Evolutionary conservation across 2,797 vertebrate species (phyloP).

Genomic region (Sciurus vulgaris): DNA sequence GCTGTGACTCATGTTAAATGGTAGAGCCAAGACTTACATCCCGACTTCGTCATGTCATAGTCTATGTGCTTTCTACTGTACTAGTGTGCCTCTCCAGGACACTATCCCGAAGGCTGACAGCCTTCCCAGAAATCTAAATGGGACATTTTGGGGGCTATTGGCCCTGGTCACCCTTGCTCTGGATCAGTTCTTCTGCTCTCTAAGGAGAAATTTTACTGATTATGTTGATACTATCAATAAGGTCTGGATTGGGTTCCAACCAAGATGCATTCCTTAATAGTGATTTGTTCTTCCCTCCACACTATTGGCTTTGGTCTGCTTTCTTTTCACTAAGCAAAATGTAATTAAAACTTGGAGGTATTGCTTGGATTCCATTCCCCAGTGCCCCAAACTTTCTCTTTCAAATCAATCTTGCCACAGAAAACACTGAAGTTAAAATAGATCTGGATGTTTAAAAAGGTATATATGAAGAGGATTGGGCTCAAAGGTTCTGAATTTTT

Average conservation of each 20-base stretch:
- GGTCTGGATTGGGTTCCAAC: background rate
- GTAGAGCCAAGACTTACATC: background rate
- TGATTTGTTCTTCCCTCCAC: conserved; percentile 47
- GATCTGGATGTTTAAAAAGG: background rate
- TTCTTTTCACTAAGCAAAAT: conserved; percentile 61
- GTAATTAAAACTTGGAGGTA: conserved; percentile 65
- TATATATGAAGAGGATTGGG: background rate
- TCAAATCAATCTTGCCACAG: conserved; percentile 51
- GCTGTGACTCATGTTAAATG: background rate
- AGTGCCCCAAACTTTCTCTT: conserved; percentile 50
- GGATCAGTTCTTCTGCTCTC: background rate
- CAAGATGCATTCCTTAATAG: background rate
- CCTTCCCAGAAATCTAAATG: background rate
- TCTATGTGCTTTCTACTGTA: background rate
- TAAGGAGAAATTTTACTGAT: conserved; percentile 30
- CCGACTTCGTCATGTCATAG: background rate
- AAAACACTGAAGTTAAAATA: conserved; percentile 53
- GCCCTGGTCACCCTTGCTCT: background rate
- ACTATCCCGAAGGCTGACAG: background rate
- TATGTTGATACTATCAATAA: conserved; percentile 18
- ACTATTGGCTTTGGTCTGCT: conserved; percentile 44
- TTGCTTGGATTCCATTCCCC: conserved; percentile 46
- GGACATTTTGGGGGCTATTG: background rate
- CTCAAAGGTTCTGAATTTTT: background rate
- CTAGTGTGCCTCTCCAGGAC: background rate